Base-by-base conservation (phyloP, 2,113 vertebrate species). In the Silurus meridionalis region DNA sequence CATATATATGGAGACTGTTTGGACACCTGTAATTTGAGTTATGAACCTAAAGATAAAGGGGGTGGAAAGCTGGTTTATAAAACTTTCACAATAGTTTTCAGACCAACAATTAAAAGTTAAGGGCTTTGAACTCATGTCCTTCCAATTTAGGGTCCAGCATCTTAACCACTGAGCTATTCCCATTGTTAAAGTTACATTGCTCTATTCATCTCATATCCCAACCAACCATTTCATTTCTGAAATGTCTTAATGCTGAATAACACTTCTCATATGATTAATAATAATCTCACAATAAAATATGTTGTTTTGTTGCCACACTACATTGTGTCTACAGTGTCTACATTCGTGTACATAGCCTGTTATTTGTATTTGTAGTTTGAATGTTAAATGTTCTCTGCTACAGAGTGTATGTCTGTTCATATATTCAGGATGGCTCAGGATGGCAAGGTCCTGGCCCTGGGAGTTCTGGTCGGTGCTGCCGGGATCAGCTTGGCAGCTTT, bases 381-480 rank as follows among this genome's bases (percentile, higher is more conserved):
- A 7, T 28, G 19, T 67, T 17, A 57, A 46, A 67, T 23, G 19
- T 69, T n/a, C n/a, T 63, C 4, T 86, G 78, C 55, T 60, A 60
- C 57, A 80, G 17, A 1, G 0, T 11, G 0, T 14, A 8, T 55
- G 69, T 89, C 19, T 90, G 10, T 86, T 8, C 84, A 89, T 92
- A 69, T 17, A 11, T 85, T 87, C 88, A 95, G 92, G 85, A 99
- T 99, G 98, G 92, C 94, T 86, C 94, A 93, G 61, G 90, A 96
- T 92, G 95, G 92, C 89, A 98, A 93, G 94, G 93, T 94, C 86
- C 89, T 99, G 80, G 88, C 97, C 61, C 88, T 99, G 91, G 96
- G 96, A 82, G 89, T 96, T 28, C 80, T 99, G 94, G 96, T 95
- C 46, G 97, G 97, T 79, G 95, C 96, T 80, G 96, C 98, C 6